Percentiles rank a stretch among this genome's conserved stretches.
Evolutionary conservation across 2,888 invertebrate species (phyloP).

Genomic region (Drosophila nr. fundita): DNA sequence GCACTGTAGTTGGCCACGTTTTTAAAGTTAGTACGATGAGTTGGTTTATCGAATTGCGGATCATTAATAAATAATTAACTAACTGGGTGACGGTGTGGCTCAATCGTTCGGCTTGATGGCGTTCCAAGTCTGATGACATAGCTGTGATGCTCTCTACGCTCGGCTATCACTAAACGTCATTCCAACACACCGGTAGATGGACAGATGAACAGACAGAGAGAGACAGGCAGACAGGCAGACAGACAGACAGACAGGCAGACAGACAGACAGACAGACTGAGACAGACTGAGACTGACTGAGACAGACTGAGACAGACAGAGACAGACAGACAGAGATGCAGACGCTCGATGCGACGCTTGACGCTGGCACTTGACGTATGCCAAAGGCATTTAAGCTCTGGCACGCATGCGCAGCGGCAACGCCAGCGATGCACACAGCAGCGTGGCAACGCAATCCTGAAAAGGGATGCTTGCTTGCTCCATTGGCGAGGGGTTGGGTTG

Average conservation of each 20-base stretch:
- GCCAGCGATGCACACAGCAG: conserved; percentile 29
- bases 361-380: conserved; percentile 73
- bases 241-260: neutral
- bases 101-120: too few relatives aligned
- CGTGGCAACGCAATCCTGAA: conserved; percentile 40
- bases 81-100: neutral
- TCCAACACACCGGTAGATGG: conserved; percentile 24
- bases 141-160: conserved; percentile 13
- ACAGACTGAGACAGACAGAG: neutral
- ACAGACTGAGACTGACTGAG: neutral
- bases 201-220: conserved; percentile 1
- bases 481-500: conserved; percentile 14
- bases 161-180: conserved; percentile 24
- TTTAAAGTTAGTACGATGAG: too few relatives aligned
- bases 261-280: neutral
- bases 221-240: conserved; percentile 1
- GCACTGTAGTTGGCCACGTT: neutral
- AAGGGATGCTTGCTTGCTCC: conserved; percentile 39
- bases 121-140: conserved; percentile 18
- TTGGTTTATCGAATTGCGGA: neutral
- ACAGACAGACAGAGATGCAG: conserved; percentile 18
- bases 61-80: neutral
- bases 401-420: conserved; percentile 61
- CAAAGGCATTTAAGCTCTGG: conserved; percentile 69
- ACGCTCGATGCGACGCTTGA: conserved; percentile 27